A percentile compares a stretch with the other conserved stretches of the same genome.
Conservation (phyloP, 2,888 invertebrate species). For the Lasius fuliginosus region DNA sequence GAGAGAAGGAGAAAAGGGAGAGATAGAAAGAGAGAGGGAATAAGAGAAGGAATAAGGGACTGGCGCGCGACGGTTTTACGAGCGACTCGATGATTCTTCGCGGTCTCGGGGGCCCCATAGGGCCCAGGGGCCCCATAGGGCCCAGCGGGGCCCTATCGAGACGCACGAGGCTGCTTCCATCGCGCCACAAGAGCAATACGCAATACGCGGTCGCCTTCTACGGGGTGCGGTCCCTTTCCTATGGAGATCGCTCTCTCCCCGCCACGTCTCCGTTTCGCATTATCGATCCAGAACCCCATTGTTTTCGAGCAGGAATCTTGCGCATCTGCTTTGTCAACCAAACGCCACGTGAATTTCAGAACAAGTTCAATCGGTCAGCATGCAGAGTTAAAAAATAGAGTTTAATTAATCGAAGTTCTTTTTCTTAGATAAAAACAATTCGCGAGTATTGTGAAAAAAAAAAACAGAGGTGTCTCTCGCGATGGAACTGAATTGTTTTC, state of each 20-base stretch:
- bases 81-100: slow-evolving; percentile 78
- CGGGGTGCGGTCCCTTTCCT: slow-evolving; percentile 79
- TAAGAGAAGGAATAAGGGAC: slow-evolving; percentile 64
- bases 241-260: slow-evolving; percentile 75
- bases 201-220: slow-evolving; percentile 70
- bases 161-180: slow-evolving; percentile 62
- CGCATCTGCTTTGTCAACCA: slow-evolving; percentile 68
- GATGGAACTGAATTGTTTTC: neutral
- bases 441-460: neutral
- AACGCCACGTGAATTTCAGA: slow-evolving; percentile 19
- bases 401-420: neutral
- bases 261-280: slow-evolving; percentile 59
- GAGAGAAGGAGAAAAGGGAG: slow-evolving; percentile 62
- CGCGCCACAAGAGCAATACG: slow-evolving; percentile 59
- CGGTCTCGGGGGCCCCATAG: slow-evolving; percentile 61
- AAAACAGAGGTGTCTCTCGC: neutral
- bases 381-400: neutral
- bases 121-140: neutral
- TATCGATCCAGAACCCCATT: slow-evolving; percentile 67
- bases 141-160: neutral
- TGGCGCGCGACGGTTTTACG: slow-evolving; percentile 76
- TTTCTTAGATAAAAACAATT: neutral
- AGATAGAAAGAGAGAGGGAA: slow-evolving; percentile 48
- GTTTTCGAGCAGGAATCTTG: slow-evolving; percentile 64
- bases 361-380: neutral